Evolutionary conservation across 2,797 vertebrate genomes (phyloP).

Genomic region (Choloepus didactylus): DNA sequence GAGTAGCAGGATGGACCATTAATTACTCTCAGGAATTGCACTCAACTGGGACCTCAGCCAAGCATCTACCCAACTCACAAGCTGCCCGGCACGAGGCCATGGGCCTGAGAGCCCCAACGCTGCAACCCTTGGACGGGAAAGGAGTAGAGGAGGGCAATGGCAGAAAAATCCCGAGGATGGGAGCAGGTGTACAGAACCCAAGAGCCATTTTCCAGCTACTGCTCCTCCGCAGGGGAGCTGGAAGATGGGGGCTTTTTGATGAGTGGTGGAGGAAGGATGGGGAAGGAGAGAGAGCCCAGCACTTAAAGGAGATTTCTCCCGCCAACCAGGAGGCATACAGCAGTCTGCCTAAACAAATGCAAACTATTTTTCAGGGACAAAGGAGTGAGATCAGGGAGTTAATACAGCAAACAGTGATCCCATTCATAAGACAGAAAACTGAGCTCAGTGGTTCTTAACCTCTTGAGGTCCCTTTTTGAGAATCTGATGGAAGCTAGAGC

Average conservation of each 20-base stretch:
- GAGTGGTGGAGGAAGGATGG: neutral
- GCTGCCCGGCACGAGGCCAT: neutral
- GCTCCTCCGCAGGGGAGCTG: neutral
- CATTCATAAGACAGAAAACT: neutral
- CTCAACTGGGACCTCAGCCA: neutral
- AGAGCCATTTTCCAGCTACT: neutral
- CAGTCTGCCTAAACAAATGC: neutral
- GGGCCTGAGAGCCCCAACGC: neutral
- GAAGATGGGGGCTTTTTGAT: neutral
- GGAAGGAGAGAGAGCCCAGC: neutral
- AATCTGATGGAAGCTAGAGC: neutral
- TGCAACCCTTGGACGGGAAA: neutral
- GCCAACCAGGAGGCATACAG: neutral
- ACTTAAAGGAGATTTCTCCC: neutral
- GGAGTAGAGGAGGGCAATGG: neutral
- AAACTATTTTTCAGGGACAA: neutral
- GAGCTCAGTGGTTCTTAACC: neutral
- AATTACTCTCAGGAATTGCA: neutral
- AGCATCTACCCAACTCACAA: accelerated
- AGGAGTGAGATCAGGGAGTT: neutral
- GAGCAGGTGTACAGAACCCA: too few species aligned
- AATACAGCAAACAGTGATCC: neutral
- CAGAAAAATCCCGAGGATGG: too few species aligned
- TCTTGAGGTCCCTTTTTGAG: neutral
- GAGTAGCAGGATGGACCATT: neutral